phyloP scores from a whole-genome alignment of 2,888 invertebrate species.

The Eustalomyia histrio region DNA sequence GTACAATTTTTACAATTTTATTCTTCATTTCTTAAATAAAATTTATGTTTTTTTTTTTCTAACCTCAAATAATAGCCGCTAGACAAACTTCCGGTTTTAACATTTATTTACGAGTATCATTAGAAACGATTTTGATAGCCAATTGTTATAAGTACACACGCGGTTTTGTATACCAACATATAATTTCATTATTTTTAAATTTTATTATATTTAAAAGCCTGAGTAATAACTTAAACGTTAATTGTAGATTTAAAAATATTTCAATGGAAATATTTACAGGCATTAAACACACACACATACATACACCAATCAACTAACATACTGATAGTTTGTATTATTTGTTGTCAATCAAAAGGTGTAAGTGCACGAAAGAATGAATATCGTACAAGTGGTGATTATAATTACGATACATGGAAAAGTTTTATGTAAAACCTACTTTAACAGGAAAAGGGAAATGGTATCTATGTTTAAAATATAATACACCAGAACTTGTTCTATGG shows the following conservation, averaged over 20 bases:
- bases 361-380: slow-evolving; percentile 20
- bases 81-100: slow-evolving; percentile 46
- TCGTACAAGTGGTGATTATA: slow-evolving; percentile 9
- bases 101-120: not conserved
- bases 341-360: slow-evolving; percentile 44
- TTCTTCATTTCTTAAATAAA: not conserved
- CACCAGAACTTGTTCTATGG: slow-evolving; percentile 29
- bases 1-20: not conserved
- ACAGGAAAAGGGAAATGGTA: slow-evolving; percentile 64
- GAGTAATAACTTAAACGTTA: slow-evolving; percentile 25
- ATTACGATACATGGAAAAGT: not conserved
- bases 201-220: slow-evolving; percentile 6
- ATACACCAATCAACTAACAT: not conserved
- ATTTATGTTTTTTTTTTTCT: not conserved
- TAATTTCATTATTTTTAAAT: not conserved
- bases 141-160: slow-evolving; percentile 13
- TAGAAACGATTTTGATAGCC: slow-evolving; percentile 22
- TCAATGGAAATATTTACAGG: not conserved
- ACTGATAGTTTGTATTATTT: not conserved
- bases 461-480: slow-evolving; percentile 1
- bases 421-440: slow-evolving; percentile 35
- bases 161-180: slow-evolving; percentile 20
- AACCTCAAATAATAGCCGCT: slow-evolving; percentile 29
- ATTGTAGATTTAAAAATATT: slow-evolving; percentile 26
- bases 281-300: not conserved